These are phyloP conservation scores for Caranx melampygus DNA, from an alignment of 2,113 vertebrate species.

Conservation along the genomic window DNA sequence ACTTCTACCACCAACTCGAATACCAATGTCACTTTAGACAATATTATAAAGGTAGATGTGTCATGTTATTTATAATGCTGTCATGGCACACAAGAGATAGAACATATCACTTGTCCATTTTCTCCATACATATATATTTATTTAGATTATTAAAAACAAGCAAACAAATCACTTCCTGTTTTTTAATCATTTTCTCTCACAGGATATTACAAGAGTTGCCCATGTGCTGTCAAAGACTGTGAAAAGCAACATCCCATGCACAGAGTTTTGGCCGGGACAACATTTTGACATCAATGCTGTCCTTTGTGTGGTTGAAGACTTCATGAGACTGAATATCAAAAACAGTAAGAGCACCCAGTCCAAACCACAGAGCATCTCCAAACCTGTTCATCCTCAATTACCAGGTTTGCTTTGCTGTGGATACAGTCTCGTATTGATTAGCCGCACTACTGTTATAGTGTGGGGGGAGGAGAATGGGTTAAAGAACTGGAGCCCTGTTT, in stretches of 20 bases:
- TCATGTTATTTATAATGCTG: background rate
- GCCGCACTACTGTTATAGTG: too few relatives aligned
- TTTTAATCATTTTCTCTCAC: constrained; percentile 3
- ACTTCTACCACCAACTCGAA: constrained; percentile 27
- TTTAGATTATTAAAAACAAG: too few relatives aligned
- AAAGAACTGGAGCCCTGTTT: background rate
- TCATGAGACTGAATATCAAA: constrained; percentile 83
- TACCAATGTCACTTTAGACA: constrained; percentile 82
- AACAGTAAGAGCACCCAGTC: constrained; percentile 48
- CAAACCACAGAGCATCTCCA: constrained; percentile 65
- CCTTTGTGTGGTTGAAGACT: constrained; percentile 85
- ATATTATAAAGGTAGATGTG: constrained; percentile 83
- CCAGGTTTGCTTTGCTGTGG: constrained; percentile 35
- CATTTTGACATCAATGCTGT: constrained; percentile 86
- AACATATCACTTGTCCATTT: too few relatives aligned
- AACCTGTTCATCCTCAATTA: constrained; percentile 73
- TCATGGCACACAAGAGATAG: background rate
- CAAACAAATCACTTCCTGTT: too few relatives aligned
- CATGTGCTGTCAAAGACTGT: constrained; percentile 84
- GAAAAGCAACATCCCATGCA: constrained; percentile 77
- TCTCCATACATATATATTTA: too few relatives aligned
- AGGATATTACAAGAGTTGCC: constrained; percentile 88
- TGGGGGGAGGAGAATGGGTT: too few relatives aligned
- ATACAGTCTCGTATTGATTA: background rate
- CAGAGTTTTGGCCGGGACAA: constrained; percentile 65